phyloP scores from a whole-genome alignment of 2,888 invertebrate species.

The Pristionchus exspectatus region DNA sequence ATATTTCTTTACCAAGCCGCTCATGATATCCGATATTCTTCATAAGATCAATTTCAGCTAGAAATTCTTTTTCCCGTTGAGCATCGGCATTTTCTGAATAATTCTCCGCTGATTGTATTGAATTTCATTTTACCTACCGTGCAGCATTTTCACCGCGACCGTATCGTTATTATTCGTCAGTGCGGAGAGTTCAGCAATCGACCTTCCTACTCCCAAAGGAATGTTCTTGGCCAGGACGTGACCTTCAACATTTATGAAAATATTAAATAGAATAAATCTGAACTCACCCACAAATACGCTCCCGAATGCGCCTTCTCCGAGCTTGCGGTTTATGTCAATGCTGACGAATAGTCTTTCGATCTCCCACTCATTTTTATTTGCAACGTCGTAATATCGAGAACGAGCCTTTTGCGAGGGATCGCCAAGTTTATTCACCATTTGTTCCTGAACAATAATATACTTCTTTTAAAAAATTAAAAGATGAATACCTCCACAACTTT shows the following conservation, averaged over 20 bases:
- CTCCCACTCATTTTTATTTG: neutral
- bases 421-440: neutral
- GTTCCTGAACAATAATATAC: neutral
- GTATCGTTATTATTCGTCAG: neutral
- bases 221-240: neutral
- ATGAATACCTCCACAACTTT: neutral
- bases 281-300: slow-evolving; percentile 7
- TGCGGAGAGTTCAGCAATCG: neutral
- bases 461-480: neutral
- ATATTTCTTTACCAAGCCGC: neutral
- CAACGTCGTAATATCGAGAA: neutral
- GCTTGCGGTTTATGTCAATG: neutral
- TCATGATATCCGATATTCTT: slow-evolving; percentile 47
- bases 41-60: slow-evolving; percentile 6
- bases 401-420: neutral
- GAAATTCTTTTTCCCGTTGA: neutral
- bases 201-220: neutral
- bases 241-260: neutral
- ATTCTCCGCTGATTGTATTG: too few species aligned
- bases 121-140: neutral
- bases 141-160: slow-evolving; percentile 3
- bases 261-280: neutral
- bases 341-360: slow-evolving; percentile 2
- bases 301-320: slow-evolving; percentile 24
- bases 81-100: slow-evolving; percentile 2